Conservation (phyloP, 2,888 invertebrate genomes). For the Epistrophe eligans region DNA sequence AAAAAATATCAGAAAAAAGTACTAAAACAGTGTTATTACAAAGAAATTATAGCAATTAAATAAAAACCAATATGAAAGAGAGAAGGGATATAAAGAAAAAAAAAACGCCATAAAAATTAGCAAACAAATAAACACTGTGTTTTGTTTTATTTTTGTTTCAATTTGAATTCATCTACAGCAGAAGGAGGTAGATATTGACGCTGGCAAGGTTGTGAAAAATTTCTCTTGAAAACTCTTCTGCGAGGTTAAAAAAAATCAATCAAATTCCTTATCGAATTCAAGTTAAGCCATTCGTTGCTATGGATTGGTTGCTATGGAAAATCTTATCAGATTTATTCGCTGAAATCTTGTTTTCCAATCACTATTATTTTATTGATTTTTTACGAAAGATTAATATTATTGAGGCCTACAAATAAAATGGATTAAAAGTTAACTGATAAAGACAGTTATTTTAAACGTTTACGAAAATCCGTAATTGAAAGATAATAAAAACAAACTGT, state of each 20-base stretch:
- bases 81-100: conserved; percentile 55
- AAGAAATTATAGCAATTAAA: conserved; percentile 49
- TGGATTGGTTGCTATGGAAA: conserved; percentile 8
- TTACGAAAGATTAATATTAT: not conserved
- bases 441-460: not conserved
- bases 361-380: conserved; percentile 6
- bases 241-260: not conserved
- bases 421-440: conserved; percentile 18
- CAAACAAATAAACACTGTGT: conserved; percentile 57
- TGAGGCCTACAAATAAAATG: conserved; percentile 1
- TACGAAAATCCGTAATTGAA: not conserved
- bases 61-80: conserved; percentile 31
- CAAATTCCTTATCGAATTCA: not conserved
- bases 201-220: conserved; percentile 11
- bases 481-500: not conserved
- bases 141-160: conserved; percentile 54
- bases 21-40: conserved; percentile 65
- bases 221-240: not conserved
- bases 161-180: conserved; percentile 19
- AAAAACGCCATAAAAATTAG: conserved; percentile 72
- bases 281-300: not conserved
- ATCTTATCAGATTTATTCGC: conserved; percentile 1
- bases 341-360: conserved; percentile 22
- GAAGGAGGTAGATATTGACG: not conserved
- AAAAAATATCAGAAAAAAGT: conserved; percentile 55